Evolutionary conservation across 2,113 vertebrate genomes (phyloP).

Genomic region (Nymphicus hollandicus): DNA sequence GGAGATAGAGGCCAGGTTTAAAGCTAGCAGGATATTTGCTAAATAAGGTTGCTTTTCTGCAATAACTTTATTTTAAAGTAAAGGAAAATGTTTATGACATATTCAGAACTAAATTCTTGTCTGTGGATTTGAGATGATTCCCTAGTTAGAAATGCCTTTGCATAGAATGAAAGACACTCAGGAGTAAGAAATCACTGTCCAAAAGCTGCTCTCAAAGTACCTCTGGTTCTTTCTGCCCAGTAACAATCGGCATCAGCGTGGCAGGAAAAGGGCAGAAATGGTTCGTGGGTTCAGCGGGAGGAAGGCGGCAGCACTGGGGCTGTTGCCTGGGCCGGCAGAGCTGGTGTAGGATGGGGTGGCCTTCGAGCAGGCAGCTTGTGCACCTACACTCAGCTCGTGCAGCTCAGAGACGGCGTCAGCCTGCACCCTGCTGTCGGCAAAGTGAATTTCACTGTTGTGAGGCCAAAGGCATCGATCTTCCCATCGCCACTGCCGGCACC

Average conservation of each 20-base stretch:
- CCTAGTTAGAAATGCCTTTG: not conserved
- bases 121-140: not conserved
- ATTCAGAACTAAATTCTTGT: not conserved
- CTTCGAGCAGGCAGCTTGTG: not conserved
- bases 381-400: not conserved
- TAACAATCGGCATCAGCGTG: not conserved
- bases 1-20: not conserved
- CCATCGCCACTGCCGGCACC: not conserved
- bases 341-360: not conserved
- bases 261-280: not conserved
- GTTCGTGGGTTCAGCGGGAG: not conserved
- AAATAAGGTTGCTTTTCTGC: not conserved
- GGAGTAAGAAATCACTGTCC: not conserved
- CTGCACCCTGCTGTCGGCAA: not conserved
- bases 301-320: not conserved
- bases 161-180: not conserved
- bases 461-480: not conserved
- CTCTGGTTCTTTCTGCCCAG: not conserved
- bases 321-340: not conserved
- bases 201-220: not conserved
- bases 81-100: not conserved
- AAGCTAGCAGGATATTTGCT: not conserved
- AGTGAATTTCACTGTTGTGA: not conserved
- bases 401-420: not conserved
- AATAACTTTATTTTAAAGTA: not conserved